Base-by-base conservation (phyloP, 2,113 vertebrate genomes). In the Petroica traversi region DNA sequence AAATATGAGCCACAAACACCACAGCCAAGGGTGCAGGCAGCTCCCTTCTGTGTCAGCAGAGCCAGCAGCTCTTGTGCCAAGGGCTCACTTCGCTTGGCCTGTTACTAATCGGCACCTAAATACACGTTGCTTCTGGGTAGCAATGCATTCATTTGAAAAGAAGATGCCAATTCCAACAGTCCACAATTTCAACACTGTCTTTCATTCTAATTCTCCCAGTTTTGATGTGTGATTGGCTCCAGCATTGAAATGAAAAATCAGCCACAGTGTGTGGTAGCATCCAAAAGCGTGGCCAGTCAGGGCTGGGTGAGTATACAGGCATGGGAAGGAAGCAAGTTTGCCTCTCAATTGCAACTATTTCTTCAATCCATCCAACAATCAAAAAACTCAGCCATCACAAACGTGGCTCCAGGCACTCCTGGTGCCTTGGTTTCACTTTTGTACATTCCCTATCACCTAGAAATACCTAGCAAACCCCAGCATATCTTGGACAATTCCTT, bases 271-370 rank as follows among this genome's bases (percentile, higher is more conserved):
- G 38, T 5, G 15, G 4, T 0, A 38, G 67, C 52, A n/a, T 24
- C 29, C 4, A 6, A 18, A 29, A 19, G n/a, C 0, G 0, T 7
- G 43, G 40, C 48, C 14, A 26, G 63, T 16, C 2, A 4, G 34
- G 61, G 45, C 33, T 16, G 18, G 46, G 55, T 5, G 4, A 6
- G 5, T 3, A 9, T 1, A 13, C 31, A 9, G 13, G 33, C 45
- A 63, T 2, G 19, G 66, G 18, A 75, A 45, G 20, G 49, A 84
- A 34, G 54, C 49, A 49, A 14, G 13, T 55, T 19, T 33, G 24
- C 61, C 57, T 58, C 43, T 64, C 66, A 8, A 29, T 1, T 23
- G n/a, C 6, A 3, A 12, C 43, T 38, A 20, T 38, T 92, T 64
- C 66, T 54, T 58, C 69, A 43, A 28, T 20, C 58, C 12, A 36